phyloP scores from a whole-genome alignment of 1,140 invertebrate genomes.

The Pachypeltis micranthus region DNA sequence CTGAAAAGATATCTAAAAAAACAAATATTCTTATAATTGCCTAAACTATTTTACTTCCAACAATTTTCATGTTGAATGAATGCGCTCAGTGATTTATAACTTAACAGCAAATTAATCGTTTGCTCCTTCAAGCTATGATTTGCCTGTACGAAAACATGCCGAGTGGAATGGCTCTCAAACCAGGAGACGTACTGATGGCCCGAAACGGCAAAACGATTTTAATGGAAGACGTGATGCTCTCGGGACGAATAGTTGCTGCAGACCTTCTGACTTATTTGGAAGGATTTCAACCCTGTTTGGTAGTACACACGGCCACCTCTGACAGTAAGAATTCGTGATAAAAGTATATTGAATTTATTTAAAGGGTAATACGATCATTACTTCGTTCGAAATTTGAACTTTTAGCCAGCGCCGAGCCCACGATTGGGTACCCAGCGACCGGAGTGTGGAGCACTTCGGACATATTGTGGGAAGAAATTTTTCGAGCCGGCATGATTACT shows the following conservation, averaged over 20 bases:
- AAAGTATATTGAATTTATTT: background rate
- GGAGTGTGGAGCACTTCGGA: constrained; percentile 64
- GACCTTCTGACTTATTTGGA: constrained; percentile 76
- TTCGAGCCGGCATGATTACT: constrained; percentile 50
- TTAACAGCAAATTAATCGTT: no score
- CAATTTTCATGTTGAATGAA: no score
- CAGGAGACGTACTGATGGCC: constrained; percentile 72
- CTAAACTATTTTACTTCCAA: no score
- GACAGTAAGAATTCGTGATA: constrained; percentile 40
- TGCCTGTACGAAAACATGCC: constrained; percentile 82
- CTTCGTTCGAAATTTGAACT: background rate
- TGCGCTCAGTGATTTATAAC: no score
- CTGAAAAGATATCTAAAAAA: no score
- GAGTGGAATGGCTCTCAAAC: constrained; percentile 67
- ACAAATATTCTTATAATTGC: no score
- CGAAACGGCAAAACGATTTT: constrained; percentile 77
- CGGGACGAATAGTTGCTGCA: constrained; percentile 73
- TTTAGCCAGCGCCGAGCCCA: background rate
- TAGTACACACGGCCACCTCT: constrained; percentile 61
- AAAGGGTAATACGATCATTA: background rate
- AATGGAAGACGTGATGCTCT: constrained; percentile 80
- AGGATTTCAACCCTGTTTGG: constrained; percentile 48
- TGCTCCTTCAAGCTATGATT: constrained; percentile 44
- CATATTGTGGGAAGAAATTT: constrained; percentile 47
- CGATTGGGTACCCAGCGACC: constrained; percentile 28